Evolutionary conservation across 2,888 invertebrate genomes (phyloP), one percentile per base, ranked within the genome.

Genomic region (Pandemis heparana): DNA sequence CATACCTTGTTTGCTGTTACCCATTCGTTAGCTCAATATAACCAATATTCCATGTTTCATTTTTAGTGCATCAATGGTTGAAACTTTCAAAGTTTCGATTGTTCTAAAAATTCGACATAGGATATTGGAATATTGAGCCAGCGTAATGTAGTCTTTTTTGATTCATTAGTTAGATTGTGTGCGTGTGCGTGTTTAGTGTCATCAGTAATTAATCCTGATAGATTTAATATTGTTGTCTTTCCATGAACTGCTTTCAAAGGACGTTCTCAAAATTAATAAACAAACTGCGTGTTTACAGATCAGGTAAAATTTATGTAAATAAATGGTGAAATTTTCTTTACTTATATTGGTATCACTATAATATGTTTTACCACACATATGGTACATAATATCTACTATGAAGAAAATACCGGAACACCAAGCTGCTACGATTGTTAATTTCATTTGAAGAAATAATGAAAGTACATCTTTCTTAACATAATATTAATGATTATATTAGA

Each of bases 121-220:
- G 23, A 56, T 9, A 56, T 5, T 56, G 23, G 23, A 56, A 56
- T 56, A 23, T 23, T 56, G 56, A 18, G 23, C 12, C 23, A 23
- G 56, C 53, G 18, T 79, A 79, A 83, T 80, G 82, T 87, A 89
- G 90, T 90, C 90, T 90, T 91, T 90, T 91, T 91, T 91, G 89
- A 89, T 85, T 86, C 84, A 88, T 88, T 90, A 88, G 88, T 78
- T 89, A 88, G 88, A 56, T 82, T 84, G 83, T 89, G 88, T 90
- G 85, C 81, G 82, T 88, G 89, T 89, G 85, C 81, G 82, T 88
- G 89, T 89, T 82, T 89, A 86, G 87, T 78, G 82, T 85, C 85
- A 85, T 87, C 80, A 81, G 79, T 83, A 83, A 83, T 38, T 41
- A 5, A 12, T 39, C 48, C 32, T 59, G 64, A 9, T 81, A 81